These are phyloP conservation scores for Melieria omissa DNA, from an alignment of 2,888 invertebrate species.

Conservation along the genomic window DNA sequence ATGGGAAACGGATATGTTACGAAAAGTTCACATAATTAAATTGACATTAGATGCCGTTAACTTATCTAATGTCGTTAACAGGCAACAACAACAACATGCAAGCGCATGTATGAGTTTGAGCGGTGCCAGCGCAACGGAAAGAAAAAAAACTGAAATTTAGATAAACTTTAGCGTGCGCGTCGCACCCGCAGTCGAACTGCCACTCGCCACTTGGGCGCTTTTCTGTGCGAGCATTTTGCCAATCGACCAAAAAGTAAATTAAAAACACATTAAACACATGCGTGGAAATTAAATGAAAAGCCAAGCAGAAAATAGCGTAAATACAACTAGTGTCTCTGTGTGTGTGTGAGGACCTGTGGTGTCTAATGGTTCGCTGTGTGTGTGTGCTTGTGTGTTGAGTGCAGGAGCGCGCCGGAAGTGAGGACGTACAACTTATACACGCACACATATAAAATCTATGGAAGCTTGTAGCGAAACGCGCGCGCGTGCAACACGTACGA, in stretches of 20 bases:
- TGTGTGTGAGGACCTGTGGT: neutral
- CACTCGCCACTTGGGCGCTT: neutral
- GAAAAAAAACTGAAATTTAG: conserved; percentile 31
- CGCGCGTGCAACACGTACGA: too few species aligned
- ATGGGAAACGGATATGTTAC: conserved; percentile 28
- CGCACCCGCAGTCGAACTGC: neutral
- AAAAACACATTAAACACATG: conserved; percentile 50
- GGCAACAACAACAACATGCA: neutral
- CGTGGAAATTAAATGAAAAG: conserved; percentile 48
- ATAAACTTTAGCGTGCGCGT: conserved; percentile 31
- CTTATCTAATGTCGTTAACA: conserved; percentile 51
- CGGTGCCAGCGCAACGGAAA: neutral
- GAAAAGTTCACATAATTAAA: conserved; percentile 50
- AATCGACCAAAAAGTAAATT: conserved; percentile 45
- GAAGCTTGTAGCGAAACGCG: too few species aligned
- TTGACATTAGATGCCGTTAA: conserved; percentile 54
- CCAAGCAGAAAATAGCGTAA: conserved; percentile 32
- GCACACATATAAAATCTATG: too few species aligned
- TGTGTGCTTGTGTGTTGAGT: neutral
- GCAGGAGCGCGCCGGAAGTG: neutral
- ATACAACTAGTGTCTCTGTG: neutral
- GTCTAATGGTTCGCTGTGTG: neutral
- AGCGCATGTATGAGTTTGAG: neutral
- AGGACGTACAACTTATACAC: neutral
- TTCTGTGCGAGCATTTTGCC: conserved; percentile 17